Conservation (phyloP, 2,797 vertebrate genomes). For the Pseudotriccus pelzelni region DNA sequence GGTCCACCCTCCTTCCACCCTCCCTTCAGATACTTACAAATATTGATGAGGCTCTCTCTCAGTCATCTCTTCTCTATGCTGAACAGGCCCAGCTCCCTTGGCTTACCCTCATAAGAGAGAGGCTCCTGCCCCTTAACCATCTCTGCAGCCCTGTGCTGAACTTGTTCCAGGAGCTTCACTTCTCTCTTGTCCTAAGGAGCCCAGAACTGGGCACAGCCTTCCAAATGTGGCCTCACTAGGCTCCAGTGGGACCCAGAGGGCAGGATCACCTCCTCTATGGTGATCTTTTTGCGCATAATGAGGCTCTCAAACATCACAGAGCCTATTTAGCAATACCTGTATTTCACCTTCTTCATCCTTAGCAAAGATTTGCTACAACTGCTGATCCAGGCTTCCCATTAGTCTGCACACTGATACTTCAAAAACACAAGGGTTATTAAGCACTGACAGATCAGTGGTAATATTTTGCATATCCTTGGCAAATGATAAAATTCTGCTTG, state of each 20-base stretch:
- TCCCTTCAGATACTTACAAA: rapidly evolving
- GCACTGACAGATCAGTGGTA: not conserved
- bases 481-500: not conserved
- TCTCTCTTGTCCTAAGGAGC: not conserved
- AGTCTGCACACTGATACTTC: not conserved
- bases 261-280: not conserved
- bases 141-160: not conserved
- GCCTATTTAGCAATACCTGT: not conserved
- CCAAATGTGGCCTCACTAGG: rapidly evolving
- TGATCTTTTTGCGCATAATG: not conserved
- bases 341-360: not conserved
- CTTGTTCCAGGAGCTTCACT: not conserved
- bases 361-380: not conserved
- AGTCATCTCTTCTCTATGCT: rapidly evolving
- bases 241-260: not conserved
- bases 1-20: rapidly evolving
- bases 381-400: not conserved
- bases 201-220: not conserved
- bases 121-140: not conserved
- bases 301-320: not conserved
- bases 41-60: not conserved
- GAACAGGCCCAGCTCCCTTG: not conserved
- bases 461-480: not conserved
- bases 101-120: not conserved
- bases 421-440: not conserved